phyloP scores from a whole-genome alignment of 2,113 vertebrate species.

The Merops nubicus region DNA sequence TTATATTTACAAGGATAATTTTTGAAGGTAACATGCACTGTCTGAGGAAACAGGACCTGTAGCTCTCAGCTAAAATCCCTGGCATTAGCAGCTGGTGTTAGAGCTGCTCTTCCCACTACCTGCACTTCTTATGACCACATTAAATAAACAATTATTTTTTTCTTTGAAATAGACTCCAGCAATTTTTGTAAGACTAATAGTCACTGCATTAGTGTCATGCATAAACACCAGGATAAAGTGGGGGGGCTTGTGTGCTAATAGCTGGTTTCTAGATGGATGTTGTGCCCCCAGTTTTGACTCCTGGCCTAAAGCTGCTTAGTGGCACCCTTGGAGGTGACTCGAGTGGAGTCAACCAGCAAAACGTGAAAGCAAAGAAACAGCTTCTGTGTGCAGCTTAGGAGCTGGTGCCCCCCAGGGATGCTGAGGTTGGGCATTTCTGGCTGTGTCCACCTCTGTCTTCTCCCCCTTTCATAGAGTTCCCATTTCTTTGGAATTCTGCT shows the following conservation, averaged over 20 bases:
- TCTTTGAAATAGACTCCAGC: background rate
- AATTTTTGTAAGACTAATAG: background rate
- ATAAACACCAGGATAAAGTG: background rate
- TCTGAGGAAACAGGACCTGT: background rate
- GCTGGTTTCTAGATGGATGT: background rate
- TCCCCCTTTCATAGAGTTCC: background rate
- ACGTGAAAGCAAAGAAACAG: background rate
- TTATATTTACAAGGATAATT: background rate
- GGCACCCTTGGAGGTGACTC: background rate
- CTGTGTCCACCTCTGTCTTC: background rate
- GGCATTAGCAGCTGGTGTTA: background rate
- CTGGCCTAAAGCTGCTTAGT: background rate
- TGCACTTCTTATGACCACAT: fast-evolving
- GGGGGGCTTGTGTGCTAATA: background rate
- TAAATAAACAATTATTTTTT: background rate
- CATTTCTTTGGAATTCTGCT: background rate
- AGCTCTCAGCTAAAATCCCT: background rate
- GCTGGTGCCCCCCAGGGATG: background rate
- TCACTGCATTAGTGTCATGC: background rate
- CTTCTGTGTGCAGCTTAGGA: background rate
- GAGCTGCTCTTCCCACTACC: background rate
- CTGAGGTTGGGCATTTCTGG: background rate
- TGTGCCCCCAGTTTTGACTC: background rate
- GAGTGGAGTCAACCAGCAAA: background rate
- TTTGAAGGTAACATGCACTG: background rate